phyloP scores from a whole-genome alignment of 2,888 invertebrate species.

The Tachina lurida region DNA sequence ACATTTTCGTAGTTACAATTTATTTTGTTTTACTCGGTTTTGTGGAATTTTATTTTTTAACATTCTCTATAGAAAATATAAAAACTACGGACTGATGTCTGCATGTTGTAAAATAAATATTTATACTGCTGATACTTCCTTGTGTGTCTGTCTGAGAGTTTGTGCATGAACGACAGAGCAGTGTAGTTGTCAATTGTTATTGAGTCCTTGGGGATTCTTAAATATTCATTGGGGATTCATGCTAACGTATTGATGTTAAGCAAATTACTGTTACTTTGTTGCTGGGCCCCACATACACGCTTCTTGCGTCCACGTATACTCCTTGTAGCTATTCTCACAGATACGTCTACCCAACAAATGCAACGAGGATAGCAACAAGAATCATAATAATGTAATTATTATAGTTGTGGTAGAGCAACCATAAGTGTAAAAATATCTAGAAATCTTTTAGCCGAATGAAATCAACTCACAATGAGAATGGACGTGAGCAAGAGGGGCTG shows the following conservation, averaged over 20 bases:
- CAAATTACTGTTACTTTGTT: slow-evolving; percentile 54
- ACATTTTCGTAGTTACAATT: slow-evolving; percentile 16
- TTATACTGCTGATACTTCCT: neutral
- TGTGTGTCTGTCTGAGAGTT: neutral
- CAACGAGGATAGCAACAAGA: neutral
- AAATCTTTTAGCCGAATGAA: slow-evolving; percentile 49
- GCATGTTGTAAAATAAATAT: slow-evolving; percentile 26
- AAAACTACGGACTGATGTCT: slow-evolving; percentile 22
- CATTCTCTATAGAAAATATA: slow-evolving; percentile 23
- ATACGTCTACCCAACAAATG: slow-evolving; percentile 14
- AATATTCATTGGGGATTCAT: slow-evolving; percentile 68
- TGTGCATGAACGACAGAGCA: neutral
- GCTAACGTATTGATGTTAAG: slow-evolving; percentile 62
- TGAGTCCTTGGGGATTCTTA: slow-evolving; percentile 67
- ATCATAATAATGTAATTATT: slow-evolving; percentile 5
- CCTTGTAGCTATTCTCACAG: slow-evolving; percentile 8
- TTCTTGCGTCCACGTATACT: neutral
- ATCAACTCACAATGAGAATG: slow-evolving; percentile 1
- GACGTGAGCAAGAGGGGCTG: slow-evolving; percentile 1
- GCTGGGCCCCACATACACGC: neutral
- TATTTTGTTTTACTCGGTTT: slow-evolving; percentile 25
- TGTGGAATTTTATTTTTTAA: slow-evolving; percentile 4
- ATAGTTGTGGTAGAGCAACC: slow-evolving; percentile 61
- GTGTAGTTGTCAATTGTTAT: slow-evolving; percentile 66
- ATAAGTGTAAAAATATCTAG: slow-evolving; percentile 60